These are phyloP conservation scores for Rhinoderma darwinii DNA, from an alignment of 2,113 vertebrate species.

Conservation along the genomic window DNA sequence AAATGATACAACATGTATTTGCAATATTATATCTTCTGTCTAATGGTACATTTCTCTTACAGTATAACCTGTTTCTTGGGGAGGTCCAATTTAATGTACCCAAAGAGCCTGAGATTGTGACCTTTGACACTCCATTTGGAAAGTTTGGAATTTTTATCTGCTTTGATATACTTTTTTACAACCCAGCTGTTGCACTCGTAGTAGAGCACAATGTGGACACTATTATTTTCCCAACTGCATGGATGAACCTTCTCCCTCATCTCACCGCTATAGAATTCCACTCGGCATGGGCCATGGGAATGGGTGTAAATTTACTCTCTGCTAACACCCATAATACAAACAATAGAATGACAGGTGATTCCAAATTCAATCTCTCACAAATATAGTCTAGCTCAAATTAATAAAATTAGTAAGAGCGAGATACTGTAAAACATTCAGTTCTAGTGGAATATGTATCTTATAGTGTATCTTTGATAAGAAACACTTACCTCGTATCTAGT, in stretches of 20 bases:
- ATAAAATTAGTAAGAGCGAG: too few relatives aligned
- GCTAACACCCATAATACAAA: slow-evolving; percentile 74
- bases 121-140: slow-evolving; percentile 81
- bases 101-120: slow-evolving; percentile 70
- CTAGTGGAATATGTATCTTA: too few relatives aligned
- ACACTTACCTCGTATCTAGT: too few relatives aligned
- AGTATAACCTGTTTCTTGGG: slow-evolving; percentile 84
- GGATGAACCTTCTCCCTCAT: slow-evolving; percentile 63
- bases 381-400: background rate
- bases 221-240: slow-evolving; percentile 62
- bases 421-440: too few relatives aligned
- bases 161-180: slow-evolving; percentile 77
- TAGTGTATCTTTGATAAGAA: too few relatives aligned
- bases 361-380: background rate
- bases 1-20: background rate
- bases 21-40: background rate
- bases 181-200: slow-evolving; percentile 72
- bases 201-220: slow-evolving; percentile 70
- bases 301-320: slow-evolving; percentile 72
- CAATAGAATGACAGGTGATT: slow-evolving; percentile 76
- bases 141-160: slow-evolving; percentile 82
- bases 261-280: slow-evolving; percentile 64
- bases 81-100: slow-evolving; percentile 77
- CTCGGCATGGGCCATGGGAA: slow-evolving; percentile 74
- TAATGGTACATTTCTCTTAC: slow-evolving; percentile 30